Evolutionary conservation across 2,888 invertebrate genomes (phyloP).

Genomic region (Caprella mutica): DNA sequence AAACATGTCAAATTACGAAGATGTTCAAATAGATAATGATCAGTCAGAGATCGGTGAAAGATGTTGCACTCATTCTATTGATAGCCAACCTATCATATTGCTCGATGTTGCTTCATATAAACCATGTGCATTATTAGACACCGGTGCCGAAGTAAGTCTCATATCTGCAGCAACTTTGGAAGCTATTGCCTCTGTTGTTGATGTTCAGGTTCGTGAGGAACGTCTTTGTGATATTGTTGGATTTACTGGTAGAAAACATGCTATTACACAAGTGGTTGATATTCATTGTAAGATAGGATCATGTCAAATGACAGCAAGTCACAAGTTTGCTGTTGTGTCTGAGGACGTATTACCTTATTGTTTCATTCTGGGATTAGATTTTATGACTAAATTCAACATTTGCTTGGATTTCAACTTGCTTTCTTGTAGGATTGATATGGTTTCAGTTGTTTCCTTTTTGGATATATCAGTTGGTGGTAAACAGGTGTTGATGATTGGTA

Average conservation of each 20-base stretch:
- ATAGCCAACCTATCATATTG: no score
- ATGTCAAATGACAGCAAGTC: neutral
- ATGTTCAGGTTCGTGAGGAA: neutral
- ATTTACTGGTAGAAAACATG: neutral
- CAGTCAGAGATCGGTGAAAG: no score
- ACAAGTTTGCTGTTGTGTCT: neutral
- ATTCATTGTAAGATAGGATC: neutral
- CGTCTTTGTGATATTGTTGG: neutral
- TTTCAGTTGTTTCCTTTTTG: no score
- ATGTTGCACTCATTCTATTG: no score
- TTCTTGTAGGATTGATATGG: no score
- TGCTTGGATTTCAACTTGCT: no score
- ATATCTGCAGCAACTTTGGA: neutral
- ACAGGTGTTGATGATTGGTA: no score
- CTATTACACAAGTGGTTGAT: neutral
- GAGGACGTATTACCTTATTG: neutral
- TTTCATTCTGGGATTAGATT: neutral
- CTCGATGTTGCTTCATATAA: no score
- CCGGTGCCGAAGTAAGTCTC: neutral
- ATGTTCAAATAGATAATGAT: no score
- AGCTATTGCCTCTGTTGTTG: neutral
- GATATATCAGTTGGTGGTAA: no score
- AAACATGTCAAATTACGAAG: no score
- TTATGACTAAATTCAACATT: no score
- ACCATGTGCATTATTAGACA: neutral